These are phyloP conservation scores for Parnassius orleans DNA, from an alignment of 2,888 invertebrate genomes.

Conservation along the genomic window DNA sequence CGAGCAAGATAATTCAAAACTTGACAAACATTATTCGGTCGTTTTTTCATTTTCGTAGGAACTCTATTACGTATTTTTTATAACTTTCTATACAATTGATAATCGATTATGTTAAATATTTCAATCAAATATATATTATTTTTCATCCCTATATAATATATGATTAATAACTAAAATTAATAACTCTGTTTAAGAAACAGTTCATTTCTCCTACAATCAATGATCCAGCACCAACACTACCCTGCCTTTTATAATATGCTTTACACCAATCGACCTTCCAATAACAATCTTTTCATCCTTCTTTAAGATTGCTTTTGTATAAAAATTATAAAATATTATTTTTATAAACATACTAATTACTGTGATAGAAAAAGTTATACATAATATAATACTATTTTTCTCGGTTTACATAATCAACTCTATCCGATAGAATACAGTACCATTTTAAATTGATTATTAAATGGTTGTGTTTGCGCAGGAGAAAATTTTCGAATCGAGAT, in stretches of 20 bases:
- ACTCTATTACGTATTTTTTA: no score
- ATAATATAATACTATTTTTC: no score
- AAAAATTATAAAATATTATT: constrained; percentile 9
- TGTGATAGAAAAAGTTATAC: no score
- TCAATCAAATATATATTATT: no score
- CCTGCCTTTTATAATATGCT: constrained; percentile 42
- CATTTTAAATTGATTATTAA: neutral
- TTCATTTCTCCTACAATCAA: constrained; percentile 20
- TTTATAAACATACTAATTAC: neutral
- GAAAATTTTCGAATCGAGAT: constrained; percentile 2
- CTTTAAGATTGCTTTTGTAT: neutral
- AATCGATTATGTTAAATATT: no score
- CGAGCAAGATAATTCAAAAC: no score
- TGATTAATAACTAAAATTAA: no score
- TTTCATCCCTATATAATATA: no score
- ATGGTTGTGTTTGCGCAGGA: neutral
- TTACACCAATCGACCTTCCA: constrained; percentile 18
- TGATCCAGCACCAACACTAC: constrained; percentile 58
- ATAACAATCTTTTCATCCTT: constrained; percentile 3
- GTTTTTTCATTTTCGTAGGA: no score
- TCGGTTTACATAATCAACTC: no score
- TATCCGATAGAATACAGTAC: neutral
- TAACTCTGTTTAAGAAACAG: constrained; percentile 3
- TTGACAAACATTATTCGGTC: no score
- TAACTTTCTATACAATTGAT: no score